Base-by-base conservation (phyloP, 2,113 vertebrate genomes). In the Tinamus guttatus region DNA sequence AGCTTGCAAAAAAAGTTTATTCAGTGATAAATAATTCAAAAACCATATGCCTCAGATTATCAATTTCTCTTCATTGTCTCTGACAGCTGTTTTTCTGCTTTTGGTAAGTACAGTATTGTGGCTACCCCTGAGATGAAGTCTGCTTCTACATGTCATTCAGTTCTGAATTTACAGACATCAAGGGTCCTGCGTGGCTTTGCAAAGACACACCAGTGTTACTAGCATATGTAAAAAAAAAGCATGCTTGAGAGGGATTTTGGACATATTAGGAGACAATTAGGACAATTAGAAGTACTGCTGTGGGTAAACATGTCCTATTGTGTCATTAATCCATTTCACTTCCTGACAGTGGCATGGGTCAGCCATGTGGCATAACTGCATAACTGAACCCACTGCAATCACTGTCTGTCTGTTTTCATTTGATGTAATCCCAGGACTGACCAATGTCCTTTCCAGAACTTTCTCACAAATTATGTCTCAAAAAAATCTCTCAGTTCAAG, bases 21-120 rank as follows among this genome's bases (percentile, higher is more conserved):
- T 82, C 32, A 24, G 24, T 28, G 32, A 71, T 87, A 94, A 91
- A 87, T 89, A 68, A 82, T 89, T 94, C 27, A 93, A 89, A 89
- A 51, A 0, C 3, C 1, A 0, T 54, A 7, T 69, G 84, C 43
- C 22, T 74, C 19, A 70, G 22, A 32, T 71, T 81, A 86, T 67
- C 30, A 59, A 2, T 63, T 83, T 69, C 25, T 76, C 59, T 87
- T 91, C 22, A 59, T 87, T 81, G 36, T 71, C 17, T 81, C 40
- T 91, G 74, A 16, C 41, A 85, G 45, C 8, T 58, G 18, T 49
- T 70, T 11, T 77, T 87, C 43, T 87, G 28, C 20, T 89, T 81
- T 51, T 81, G 18, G 10, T 43, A 56, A 56, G 12, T 47, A 45
- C 71, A 60, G 38, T 51, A 27, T 25, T 84, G 18, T 60, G 7